Base-by-base conservation (phyloP, 2,113 vertebrate species). In the Gymnarchus niloticus region DNA sequence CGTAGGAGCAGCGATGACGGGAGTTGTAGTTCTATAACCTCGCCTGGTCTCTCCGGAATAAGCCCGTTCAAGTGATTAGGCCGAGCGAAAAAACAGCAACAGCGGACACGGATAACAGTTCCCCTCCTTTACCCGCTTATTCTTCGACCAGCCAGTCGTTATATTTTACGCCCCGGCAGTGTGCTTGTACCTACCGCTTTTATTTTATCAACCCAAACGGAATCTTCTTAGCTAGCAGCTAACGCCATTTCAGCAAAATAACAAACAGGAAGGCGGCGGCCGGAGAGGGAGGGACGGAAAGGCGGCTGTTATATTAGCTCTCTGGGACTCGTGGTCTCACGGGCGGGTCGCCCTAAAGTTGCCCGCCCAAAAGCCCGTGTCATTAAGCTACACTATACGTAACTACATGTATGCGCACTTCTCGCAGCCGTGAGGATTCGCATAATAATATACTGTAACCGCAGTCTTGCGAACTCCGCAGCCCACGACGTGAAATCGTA, bases 221-320 rank as follows among this genome's bases (percentile, higher is more conserved):
- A 91, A 92, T 92, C 93, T 92, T 83, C 90, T 91, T 90, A 86
- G 90, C 89, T 94, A 94, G 92, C 92, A 90, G 92, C 93, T 92
- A 94, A 93, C 94, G 94, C 94, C 94, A 95, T 95, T 95, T 95
- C 94, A 92, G 92, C 90, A 92, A 90, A 93, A 91, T 92, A 90
- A 93, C 91, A 92, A 93, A 93, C 91, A 89, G 91, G 92, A 93
- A 86, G 87, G 89, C 87, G 91, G 0, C 59, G 0, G 80, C 65
- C 88, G 87, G 69, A 73, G 56, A 84, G 90, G 91, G 89, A 87
- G 90, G 89, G 87, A 89, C 83, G 87, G 83, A 84, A 89, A 88
- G 89, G 90, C 37, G 87, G 87, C 77, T 56, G 49, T 6, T 17
- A 52, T 25, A 4, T 52, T 83, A n/a, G 3, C 37, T 76, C 44